Percentiles rank a stretch among this genome's conserved stretches.
These are phyloP conservation scores for Cephalopachus bancanus DNA, from an alignment of 2,797 vertebrate genomes.

Conservation along the genomic window DNA sequence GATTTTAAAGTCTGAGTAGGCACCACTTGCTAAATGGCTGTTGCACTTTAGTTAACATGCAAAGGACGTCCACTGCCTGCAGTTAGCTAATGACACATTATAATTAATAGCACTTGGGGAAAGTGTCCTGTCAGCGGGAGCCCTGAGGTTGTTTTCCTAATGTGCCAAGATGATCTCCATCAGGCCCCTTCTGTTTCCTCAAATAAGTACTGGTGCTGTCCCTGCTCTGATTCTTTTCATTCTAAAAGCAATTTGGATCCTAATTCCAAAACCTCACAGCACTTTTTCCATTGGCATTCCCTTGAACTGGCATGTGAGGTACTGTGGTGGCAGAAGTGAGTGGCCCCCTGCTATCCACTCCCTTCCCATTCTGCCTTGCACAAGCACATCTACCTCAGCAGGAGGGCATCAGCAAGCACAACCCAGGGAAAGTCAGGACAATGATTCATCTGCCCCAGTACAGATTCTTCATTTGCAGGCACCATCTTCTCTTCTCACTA, in stretches of 20 bases:
- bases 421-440: not conserved
- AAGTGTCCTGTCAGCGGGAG: conserved; percentile 89
- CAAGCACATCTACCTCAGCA: conserved; percentile 30
- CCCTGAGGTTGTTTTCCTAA: conserved; percentile 85
- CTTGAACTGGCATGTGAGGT: conserved; percentile 74
- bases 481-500: conserved; percentile 24
- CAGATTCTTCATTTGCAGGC: conserved; percentile 8
- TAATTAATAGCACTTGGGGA: conserved; percentile 88
- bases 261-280: conserved; percentile 83
- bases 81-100: conserved; percentile 86
- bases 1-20: conserved; percentile 78
- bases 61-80: conserved; percentile 74
- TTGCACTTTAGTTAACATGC: conserved; percentile 85
- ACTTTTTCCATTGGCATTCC: conserved; percentile 83
- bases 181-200: conserved; percentile 73
- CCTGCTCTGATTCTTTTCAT: conserved; percentile 52
- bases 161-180: conserved; percentile 81
- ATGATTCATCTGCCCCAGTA: not conserved
- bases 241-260: conserved; percentile 84
- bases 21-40: conserved; percentile 85
- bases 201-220: conserved; percentile 11
- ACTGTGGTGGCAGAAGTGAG: conserved; percentile 71
- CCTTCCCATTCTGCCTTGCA: conserved; percentile 13
- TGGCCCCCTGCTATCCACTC: not conserved
- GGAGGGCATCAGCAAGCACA: not conserved